Base-by-base conservation (phyloP, 2,797 vertebrate species). In the Balearica regulorum region DNA sequence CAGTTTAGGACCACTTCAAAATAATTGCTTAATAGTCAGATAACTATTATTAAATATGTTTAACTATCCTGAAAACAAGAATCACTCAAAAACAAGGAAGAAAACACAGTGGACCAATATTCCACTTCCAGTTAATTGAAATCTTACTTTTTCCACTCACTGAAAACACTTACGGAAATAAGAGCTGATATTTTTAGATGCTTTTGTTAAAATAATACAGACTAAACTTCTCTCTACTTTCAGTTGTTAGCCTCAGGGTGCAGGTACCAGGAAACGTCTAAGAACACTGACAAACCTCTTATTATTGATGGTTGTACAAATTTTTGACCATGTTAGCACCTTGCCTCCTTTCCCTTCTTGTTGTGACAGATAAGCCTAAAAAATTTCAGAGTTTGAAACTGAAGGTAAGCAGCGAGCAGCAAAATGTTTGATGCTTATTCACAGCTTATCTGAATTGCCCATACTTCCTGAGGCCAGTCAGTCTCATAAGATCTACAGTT, bases 401-500 rank as follows among this genome's bases (percentile, higher is more conserved):
- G 46, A 51, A 91, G 70, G 84, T 91, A 92, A 94, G 81, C 70
- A 68, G 46, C 17, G 41, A 93, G 71, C 31, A 89, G 75, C 31
- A 76, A 84, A 93, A 76, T 29, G 41, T 82, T 48, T 87, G 91
- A 94, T 79, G 70, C 66, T 57, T 84, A 89, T 84, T 89, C 71
- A 82, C 69, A 79, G 78, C 70, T 93, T 91, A 96, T 79, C 87
- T 94, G 87, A 84, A 79, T 51, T 65, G 58, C 46, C 75, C 29
- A 69, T 72, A 72, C 31, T 89, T 94, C 44, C 75, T n/a, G 16
- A 92, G 31, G 78, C 66, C 46, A 46, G 15, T 37, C 54, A 39
- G 29, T 87, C 57, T 44, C 25, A 16, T 7, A 68, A 79, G 15
- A 78, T 71, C 82, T 70, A 81, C 48, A 60, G 15, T 53, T 41